Evolutionary conservation across 2,113 vertebrate genomes (phyloP), one percentile per base, ranked within the genome.

Genomic region (Pachypanchax playfairii): DNA sequence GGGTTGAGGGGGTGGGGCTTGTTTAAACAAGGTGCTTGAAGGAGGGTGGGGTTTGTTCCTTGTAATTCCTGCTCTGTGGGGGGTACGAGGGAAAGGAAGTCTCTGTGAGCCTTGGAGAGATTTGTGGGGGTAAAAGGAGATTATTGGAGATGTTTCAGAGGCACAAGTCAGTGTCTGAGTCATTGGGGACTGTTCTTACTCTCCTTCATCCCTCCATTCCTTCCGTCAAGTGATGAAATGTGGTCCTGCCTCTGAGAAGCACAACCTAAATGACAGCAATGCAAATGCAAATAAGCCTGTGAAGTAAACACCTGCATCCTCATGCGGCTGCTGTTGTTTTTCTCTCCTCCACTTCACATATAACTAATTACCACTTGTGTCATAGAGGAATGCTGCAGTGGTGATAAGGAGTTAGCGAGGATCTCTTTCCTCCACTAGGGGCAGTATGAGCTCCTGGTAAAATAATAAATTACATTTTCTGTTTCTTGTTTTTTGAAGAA

Each of bases 261-360:
- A 1, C 53, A 24, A 51, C 48, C 50, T 60, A 50, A 69, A 67
- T 50, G 63, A 56, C 70, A 44, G 66, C 43, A 12, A 15, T 63
- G 56, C 48, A 70, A 64, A 80, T 63, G 71, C 63, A 67, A 64
- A 66, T 64, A 43, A 54, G n/a, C 28, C 55, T 24, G 4, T 41
- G 24, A 73, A 56, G 49, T 46, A 67, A 78, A 76, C 75, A 79
- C 75, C 79, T 82, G 75, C 66, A 80, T 70, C 66, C 41, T 55
- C 14, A 14, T 42, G 57, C 3, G 24, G 51, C 39, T 64, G 38
- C 56, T 61, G 61, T 28, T 67, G 38, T 66, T 46, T 12, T 35
- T 18, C 6, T 25, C 9, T 9, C 18, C 26, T 29, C 29, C 29
- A 35, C 65, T 69, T 60, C 36, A 41, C 36, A 17, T 49, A 21